These are phyloP conservation scores for Lagria hirta DNA, from an alignment of 2,888 invertebrate species.

Conservation along the genomic window DNA sequence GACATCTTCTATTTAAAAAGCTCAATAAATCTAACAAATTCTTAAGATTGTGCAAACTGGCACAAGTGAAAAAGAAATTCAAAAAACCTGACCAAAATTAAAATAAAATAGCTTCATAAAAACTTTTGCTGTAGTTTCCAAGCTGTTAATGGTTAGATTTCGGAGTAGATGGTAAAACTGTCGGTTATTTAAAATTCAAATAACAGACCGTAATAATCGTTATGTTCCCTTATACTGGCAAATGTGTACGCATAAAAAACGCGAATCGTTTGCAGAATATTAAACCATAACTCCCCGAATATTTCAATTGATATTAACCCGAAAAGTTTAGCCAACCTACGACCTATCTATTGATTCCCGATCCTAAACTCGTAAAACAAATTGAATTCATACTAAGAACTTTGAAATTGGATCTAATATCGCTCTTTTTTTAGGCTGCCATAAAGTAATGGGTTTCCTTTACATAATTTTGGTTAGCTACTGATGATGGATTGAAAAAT, in stretches of 20 bases:
- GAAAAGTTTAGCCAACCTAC: constrained; percentile 32
- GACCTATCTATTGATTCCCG: constrained; percentile 38
- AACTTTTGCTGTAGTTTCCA: too few species aligned
- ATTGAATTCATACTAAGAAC: constrained; percentile 34
- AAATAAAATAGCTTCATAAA: too few species aligned
- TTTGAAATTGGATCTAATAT: constrained; percentile 35
- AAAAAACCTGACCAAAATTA: too few species aligned
- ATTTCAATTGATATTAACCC: constrained; percentile 42
- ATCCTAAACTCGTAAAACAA: constrained; percentile 36
- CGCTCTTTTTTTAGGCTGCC: constrained; percentile 26
- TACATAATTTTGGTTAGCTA: constrained; percentile 11
- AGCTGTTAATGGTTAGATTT: too few species aligned
- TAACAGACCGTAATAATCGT: constrained; percentile 28
- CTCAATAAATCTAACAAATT: too few species aligned
- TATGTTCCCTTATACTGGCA: constrained; percentile 23
- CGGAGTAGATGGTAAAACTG: background rate
- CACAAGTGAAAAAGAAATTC: too few species aligned
- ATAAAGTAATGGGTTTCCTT: constrained; percentile 13
- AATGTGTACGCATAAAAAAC: constrained; percentile 26
- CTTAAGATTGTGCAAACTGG: too few species aligned
- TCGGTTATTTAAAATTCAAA: constrained; percentile 26
- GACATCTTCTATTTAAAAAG: too few species aligned
- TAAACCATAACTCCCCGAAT: constrained; percentile 36
- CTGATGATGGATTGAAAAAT: too few species aligned
- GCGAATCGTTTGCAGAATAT: constrained; percentile 32